These are phyloP conservation scores for Nemapogon koenigi DNA, from an alignment of 2,888 invertebrate species.

Conservation along the genomic window DNA sequence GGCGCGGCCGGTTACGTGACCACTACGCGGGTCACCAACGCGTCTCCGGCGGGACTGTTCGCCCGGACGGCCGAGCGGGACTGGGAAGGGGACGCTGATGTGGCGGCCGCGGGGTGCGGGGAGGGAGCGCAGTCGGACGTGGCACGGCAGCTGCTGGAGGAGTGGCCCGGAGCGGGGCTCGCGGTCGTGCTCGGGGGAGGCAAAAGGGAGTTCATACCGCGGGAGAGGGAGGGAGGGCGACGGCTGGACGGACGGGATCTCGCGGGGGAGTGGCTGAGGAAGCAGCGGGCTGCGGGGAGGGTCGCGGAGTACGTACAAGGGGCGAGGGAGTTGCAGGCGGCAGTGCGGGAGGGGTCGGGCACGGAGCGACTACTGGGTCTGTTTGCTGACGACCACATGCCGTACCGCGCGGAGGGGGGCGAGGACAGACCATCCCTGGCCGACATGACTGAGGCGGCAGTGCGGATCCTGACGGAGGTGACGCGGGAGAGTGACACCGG, in stretches of 20 bases:
- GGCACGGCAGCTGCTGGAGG: constrained; percentile 67
- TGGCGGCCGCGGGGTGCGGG: constrained; percentile 39
- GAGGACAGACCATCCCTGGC: constrained; percentile 59
- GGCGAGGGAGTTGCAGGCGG: constrained; percentile 39
- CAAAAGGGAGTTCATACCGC: constrained; percentile 49
- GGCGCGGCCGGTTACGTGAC: constrained; percentile 69
- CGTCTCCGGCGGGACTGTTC: constrained; percentile 75
- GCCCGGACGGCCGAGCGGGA: constrained; percentile 71
- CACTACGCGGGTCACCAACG: constrained; percentile 79
- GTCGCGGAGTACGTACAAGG: constrained; percentile 52
- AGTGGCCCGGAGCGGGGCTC: constrained; percentile 60
- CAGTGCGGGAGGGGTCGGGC: constrained; percentile 36
- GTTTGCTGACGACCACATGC: constrained; percentile 49
- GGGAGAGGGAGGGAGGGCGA: constrained; percentile 47
- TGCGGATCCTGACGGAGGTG: constrained; percentile 63
- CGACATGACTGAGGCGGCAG: constrained; percentile 69
- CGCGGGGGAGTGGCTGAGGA: constrained; percentile 63
- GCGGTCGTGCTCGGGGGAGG: constrained; percentile 69
- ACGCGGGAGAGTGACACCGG: constrained; percentile 60
- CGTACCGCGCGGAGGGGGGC: constrained; percentile 43
- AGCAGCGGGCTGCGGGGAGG: constrained; percentile 23
- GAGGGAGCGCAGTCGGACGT: constrained; percentile 69
- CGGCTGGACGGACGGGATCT: constrained; percentile 65
- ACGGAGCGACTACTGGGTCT: constrained; percentile 53
- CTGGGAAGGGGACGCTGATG: constrained; percentile 75